Evolutionary conservation across 2,888 invertebrate genomes (phyloP).

Genomic region (Alloplasta piceator): DNA sequence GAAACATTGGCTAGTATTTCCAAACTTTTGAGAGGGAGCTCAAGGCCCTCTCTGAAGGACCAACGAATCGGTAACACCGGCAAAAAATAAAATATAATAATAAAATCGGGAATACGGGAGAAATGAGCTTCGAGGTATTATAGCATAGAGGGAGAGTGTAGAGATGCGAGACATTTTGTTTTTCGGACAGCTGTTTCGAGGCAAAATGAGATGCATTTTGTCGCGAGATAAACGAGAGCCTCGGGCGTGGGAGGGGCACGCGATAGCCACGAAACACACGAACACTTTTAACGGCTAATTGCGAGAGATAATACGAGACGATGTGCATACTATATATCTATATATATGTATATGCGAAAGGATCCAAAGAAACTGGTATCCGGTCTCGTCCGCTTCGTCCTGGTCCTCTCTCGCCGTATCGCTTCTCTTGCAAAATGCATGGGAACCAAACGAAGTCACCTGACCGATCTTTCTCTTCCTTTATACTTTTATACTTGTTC

Average conservation of each 20-base stretch:
- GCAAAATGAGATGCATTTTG: constrained; percentile 79
- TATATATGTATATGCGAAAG: constrained; percentile 53
- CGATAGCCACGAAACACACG: constrained; percentile 71
- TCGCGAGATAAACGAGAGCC: constrained; percentile 75
- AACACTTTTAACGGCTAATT: constrained; percentile 77
- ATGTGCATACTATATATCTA: constrained; percentile 27
- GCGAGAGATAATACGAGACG: constrained; percentile 70
- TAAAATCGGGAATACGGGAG: too few species aligned
- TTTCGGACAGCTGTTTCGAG: constrained; percentile 73
- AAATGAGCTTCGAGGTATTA: too few species aligned
- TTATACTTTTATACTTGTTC: constrained; percentile 29
- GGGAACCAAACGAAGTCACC: constrained; percentile 75
- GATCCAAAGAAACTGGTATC: constrained; percentile 62
- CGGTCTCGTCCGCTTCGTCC: constrained; percentile 40
- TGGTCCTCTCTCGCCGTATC: constrained; percentile 59
- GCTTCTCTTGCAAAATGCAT: constrained; percentile 77
- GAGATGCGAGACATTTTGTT: constrained; percentile 64
- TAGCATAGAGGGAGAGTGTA: constrained; percentile 18
- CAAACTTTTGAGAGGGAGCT: too few species aligned
- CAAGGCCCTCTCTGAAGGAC: too few species aligned
- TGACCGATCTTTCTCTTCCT: constrained; percentile 65
- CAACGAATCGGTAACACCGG: too few species aligned
- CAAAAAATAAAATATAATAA: too few species aligned
- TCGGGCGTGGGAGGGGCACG: constrained; percentile 72
- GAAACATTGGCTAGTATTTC: too few species aligned